Conservation (phyloP, 2,113 vertebrate genomes). For the Elachura formosa region DNA sequence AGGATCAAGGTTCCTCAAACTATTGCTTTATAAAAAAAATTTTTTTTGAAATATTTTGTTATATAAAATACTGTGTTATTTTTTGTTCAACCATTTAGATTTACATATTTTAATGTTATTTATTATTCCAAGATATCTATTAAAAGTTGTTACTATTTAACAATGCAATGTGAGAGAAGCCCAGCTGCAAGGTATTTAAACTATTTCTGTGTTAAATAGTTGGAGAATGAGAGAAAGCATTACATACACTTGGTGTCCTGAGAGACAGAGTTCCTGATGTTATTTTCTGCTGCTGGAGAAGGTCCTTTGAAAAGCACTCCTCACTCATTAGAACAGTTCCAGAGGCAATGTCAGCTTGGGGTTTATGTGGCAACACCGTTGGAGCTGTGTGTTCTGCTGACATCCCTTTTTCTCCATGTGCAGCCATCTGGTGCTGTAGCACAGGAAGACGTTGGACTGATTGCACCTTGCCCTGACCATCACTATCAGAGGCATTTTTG, state of each 20-base stretch:
- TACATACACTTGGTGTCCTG: background rate
- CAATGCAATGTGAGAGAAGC: background rate
- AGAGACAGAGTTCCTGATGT: background rate
- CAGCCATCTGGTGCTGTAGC: rapidly evolving
- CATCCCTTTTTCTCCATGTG: rapidly evolving
- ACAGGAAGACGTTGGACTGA: background rate
- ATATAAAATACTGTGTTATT: background rate
- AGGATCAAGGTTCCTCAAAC: background rate
- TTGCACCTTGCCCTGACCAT: background rate
- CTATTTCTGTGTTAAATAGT: background rate
- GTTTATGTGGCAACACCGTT: background rate
- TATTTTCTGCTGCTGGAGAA: background rate
- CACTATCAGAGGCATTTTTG: rapidly evolving
- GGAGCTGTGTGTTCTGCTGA: rapidly evolving
- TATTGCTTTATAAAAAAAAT: background rate
- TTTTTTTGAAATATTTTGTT: background rate
- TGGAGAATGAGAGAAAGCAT: background rate
- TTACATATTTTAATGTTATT: background rate
- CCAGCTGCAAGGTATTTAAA: background rate
- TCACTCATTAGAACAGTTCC: background rate
- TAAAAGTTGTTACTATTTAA: background rate
- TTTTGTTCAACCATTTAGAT: background rate
- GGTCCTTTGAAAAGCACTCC: background rate
- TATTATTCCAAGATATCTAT: background rate
- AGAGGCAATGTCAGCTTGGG: rapidly evolving